These are phyloP conservation scores for Syngnathus typhle DNA, from an alignment of 2,113 vertebrate genomes.

Conservation along the genomic window DNA sequence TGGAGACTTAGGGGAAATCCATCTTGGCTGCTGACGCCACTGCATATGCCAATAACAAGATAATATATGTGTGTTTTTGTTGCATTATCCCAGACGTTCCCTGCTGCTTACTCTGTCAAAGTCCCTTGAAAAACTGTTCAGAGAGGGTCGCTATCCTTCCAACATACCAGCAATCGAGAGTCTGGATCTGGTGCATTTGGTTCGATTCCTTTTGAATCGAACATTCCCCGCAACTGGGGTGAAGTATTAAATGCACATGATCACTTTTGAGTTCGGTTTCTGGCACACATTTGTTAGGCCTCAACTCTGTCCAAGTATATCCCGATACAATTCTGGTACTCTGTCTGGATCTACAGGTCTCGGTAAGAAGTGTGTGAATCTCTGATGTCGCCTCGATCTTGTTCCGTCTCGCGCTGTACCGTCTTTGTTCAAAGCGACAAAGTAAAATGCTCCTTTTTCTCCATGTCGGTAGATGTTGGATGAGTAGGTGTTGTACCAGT, in stretches of 20 bases:
- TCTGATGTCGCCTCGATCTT: slow-evolving; percentile 94
- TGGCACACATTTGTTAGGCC: slow-evolving; percentile 1
- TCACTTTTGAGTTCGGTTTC: slow-evolving; percentile 22
- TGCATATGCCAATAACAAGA: slow-evolving; percentile 37
- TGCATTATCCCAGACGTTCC: slow-evolving; percentile 26
- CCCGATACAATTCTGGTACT: slow-evolving; percentile 96
- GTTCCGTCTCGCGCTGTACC: slow-evolving; percentile 88
- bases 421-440: slow-evolving; percentile 95
- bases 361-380: slow-evolving; percentile 97
- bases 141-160: slow-evolving; percentile 25
- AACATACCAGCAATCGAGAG: slow-evolving; percentile 19
- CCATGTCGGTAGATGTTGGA: slow-evolving; percentile 96
- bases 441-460: slow-evolving; percentile 89
- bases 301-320: slow-evolving; percentile 97
- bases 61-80: slow-evolving; percentile 16
- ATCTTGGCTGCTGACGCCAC: slow-evolving; percentile 31
- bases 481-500: slow-evolving; percentile 99
- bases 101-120: slow-evolving; percentile 20
- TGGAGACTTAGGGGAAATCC: slow-evolving; percentile 30
- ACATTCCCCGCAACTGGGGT: slow-evolving; percentile 10
- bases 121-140: slow-evolving; percentile 18
- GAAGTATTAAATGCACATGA: slow-evolving; percentile 19
- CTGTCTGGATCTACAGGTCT: slow-evolving; percentile 95
- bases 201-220: slow-evolving; percentile 30
- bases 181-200: slow-evolving; percentile 31